Evolutionary conservation across 2,797 vertebrate species (phyloP).

Genomic region (Neoniphon sammara): DNA sequence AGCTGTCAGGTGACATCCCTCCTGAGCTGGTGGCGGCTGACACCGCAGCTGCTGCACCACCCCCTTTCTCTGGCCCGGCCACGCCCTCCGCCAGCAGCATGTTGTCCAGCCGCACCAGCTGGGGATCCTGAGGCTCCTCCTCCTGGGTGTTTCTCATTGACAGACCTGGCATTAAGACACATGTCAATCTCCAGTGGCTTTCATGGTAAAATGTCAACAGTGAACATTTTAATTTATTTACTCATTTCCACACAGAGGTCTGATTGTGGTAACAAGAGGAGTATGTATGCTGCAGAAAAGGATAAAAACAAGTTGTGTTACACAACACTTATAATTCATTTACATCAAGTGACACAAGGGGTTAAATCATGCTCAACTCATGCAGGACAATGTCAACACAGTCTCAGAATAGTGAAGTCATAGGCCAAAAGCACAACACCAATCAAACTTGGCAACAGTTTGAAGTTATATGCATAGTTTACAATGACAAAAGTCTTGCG

Average conservation of each 20-base stretch:
- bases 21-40: constrained; percentile 91
- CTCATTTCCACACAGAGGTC: background rate
- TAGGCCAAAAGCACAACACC: background rate
- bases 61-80: constrained; percentile 92
- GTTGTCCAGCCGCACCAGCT: constrained; percentile 94
- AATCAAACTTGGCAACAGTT: constrained; percentile 14
- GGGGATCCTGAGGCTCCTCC: constrained; percentile 92
- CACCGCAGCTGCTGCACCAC: constrained; percentile 89
- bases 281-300: background rate
- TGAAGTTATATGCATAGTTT: background rate
- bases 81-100: constrained; percentile 95
- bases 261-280: no score
- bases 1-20: constrained; percentile 92
- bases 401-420: no score
- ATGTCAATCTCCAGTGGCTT: constrained; percentile 18
- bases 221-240: background rate
- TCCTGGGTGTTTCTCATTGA: constrained; percentile 92
- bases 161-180: constrained; percentile 80
- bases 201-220: constrained; percentile 8
- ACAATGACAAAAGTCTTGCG: background rate
- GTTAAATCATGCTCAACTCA: no score
- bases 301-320: background rate
- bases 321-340: background rate
- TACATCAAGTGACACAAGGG: no score
- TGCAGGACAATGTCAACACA: background rate